Percentiles rank a stretch among this genome's conserved stretches.
These are phyloP conservation scores for Cryptoprocta ferox DNA, from an alignment of 2,797 vertebrate genomes.

Conservation along the genomic window DNA sequence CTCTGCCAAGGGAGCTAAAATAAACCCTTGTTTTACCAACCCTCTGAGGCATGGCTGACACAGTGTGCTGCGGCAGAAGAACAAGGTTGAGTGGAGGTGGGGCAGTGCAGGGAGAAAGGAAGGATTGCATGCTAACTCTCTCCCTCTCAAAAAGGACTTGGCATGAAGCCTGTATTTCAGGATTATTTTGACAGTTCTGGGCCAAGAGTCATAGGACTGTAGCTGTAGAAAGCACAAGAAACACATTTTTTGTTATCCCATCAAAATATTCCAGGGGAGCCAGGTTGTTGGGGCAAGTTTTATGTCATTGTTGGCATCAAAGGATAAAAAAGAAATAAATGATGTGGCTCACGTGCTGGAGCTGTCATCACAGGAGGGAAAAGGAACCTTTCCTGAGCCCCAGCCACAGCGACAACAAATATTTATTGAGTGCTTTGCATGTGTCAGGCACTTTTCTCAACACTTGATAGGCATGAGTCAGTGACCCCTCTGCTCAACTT, in stretches of 20 bases:
- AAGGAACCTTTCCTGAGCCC: background rate
- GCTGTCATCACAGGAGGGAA: background rate
- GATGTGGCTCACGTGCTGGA: background rate
- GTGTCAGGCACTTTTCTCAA: background rate
- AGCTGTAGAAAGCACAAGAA: conserved; percentile 29
- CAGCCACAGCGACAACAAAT: background rate
- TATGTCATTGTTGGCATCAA: background rate
- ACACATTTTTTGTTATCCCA: background rate
- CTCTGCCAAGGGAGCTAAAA: conserved; percentile 20
- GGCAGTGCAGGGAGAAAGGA: background rate
- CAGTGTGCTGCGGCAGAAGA: background rate
- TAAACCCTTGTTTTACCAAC: background rate
- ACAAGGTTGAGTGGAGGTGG: background rate
- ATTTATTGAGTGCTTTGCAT: background rate
- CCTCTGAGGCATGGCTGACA: background rate
- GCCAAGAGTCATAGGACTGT: background rate
- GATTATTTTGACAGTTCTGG: conserved; percentile 59
- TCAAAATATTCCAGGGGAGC: conserved; percentile 26
- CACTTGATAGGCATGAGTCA: background rate
- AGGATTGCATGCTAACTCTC: background rate
- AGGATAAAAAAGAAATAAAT: background rate
- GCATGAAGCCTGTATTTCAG: conserved; percentile 7
- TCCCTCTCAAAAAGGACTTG: conserved; percentile 5
- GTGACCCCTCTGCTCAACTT: background rate
- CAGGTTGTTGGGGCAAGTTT: background rate